Evolutionary conservation across 2,113 vertebrate species (phyloP), one percentile per base, ranked within the genome.

Genomic region (Cyphomyrus plagiostoma): DNA sequence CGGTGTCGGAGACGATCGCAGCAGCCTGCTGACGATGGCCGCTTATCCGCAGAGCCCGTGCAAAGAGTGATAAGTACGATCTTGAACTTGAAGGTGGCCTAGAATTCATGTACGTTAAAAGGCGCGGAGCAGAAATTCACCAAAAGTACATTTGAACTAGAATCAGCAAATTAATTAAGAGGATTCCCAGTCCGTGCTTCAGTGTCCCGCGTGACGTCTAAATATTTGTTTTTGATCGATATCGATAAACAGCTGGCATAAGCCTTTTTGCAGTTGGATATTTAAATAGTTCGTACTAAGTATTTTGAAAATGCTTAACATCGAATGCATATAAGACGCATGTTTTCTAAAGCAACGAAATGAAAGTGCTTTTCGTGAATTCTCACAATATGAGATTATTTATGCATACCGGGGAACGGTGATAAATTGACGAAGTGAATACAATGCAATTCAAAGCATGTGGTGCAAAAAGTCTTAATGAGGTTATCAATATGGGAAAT

Each of bases 401-500:
- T 56, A 35, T 58, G 88, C 50, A 89, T 46, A 23, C 39, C 23
- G 35, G 80, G 19, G 86, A 85, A 39, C 53, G 45, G 58, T 49
- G 6, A 39, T 88, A 88, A 58, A 89, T 8, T 84, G 87, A 90
- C 56, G 87, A 56, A 86, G 3, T 66, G 21, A 70, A 84, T 70
- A 70, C n/a, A 26, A 70, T 66, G 26, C n/a, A 52, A 23, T 88
- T 42, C 19, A 48, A 89, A 15, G 13, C 53, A 23, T 62, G 50
- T 45, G 85, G 70, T 52, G 74, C 53, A 88, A 91, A 88, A 86
- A 70, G 70, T 87, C 53, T 82, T 89, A 89, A 91, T 91, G 62
- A 91, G 85, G 90, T 83, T 89, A 87, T 88, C 90, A 89, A 85
- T 45, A 86, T 17, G 56, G 87, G 26, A 58, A 84, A 90, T 21